phyloP scores from a whole-genome alignment of 2,797 vertebrate species.

The Dendrocincla fuliginosa region DNA sequence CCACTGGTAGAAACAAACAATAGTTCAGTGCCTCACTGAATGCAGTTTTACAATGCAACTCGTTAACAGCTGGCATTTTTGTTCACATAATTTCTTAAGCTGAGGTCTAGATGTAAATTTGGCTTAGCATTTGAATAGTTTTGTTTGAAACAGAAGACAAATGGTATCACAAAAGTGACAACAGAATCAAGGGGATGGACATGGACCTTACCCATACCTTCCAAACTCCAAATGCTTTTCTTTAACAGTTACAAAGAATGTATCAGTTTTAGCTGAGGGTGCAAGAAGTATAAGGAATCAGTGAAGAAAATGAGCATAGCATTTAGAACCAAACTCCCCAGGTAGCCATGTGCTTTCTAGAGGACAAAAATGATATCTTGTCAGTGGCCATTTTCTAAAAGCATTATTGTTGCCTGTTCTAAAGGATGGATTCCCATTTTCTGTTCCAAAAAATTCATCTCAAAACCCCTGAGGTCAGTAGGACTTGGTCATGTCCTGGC shows the following conservation, averaged over 20 bases:
- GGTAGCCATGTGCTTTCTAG: not conserved
- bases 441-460: not conserved
- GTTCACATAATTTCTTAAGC: not conserved
- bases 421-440: not conserved
- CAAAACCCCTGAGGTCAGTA: not conserved
- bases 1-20: conserved; percentile 6
- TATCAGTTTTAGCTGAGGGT: not conserved
- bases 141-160: not conserved
- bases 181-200: not conserved
- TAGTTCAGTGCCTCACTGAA: not conserved
- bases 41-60: not conserved
- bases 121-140: not conserved
- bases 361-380: not conserved
- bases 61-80: conserved; percentile 12
- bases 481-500: not conserved
- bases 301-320: not conserved
- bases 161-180: not conserved
- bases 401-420: not conserved
- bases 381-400: not conserved
- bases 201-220: not conserved
- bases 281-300: not conserved
- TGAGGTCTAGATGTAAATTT: not conserved
- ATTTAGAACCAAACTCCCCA: not conserved
- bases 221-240: not conserved
- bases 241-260: not conserved